Percentiles rank a stretch among this genome's conserved stretches.
These are phyloP conservation scores for Platypus cylindrus DNA, from an alignment of 2,888 invertebrate species.

Conservation along the genomic window DNA sequence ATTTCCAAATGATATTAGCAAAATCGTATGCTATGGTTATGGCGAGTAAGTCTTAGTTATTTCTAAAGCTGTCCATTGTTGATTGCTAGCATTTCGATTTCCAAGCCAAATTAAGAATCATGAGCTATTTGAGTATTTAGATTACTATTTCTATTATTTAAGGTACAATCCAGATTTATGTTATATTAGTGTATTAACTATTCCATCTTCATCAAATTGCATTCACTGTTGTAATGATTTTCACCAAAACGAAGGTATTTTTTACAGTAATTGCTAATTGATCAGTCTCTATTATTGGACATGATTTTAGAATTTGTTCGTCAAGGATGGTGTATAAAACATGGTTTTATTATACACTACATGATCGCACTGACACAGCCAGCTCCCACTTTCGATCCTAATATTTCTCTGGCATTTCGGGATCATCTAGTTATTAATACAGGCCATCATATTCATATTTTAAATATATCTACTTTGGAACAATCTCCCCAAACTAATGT, in stretches of 20 bases:
- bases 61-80: conserved; percentile 6
- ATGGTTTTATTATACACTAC: conserved; percentile 85
- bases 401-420: conserved; percentile 32
- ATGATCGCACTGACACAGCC: conserved; percentile 78
- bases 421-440: conserved; percentile 35
- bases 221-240: conserved; percentile 34
- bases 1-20: conserved; percentile 54
- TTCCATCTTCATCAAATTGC: conserved; percentile 52
- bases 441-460: conserved; percentile 35
- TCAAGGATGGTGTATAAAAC: conserved; percentile 57
- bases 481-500: conserved; percentile 19
- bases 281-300: conserved; percentile 1
- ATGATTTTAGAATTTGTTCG: conserved; percentile 25
- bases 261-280: background rate
- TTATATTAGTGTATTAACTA: conserved; percentile 53
- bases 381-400: conserved; percentile 44
- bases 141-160: conserved; percentile 18
- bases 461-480: conserved; percentile 30
- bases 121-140: background rate
- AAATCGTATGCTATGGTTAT: conserved; percentile 54
- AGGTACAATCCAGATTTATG: conserved; percentile 38
- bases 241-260: conserved; percentile 26
- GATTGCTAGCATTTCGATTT: background rate
- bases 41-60: conserved; percentile 38
- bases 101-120: conserved; percentile 1